phyloP scores from a whole-genome alignment of 2,888 invertebrate species.

The Eupeodes luniger region DNA sequence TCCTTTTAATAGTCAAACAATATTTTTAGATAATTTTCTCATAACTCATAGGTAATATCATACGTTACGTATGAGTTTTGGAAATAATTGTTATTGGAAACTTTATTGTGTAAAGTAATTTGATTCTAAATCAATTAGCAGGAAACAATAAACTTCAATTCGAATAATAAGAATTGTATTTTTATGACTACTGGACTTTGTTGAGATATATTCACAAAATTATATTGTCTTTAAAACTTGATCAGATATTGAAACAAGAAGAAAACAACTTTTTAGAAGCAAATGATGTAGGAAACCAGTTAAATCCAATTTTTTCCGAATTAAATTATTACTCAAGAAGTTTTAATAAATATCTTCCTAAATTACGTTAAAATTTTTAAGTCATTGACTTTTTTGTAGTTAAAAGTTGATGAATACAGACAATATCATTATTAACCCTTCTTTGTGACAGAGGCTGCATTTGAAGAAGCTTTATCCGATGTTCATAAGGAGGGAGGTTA shows the following conservation, averaged over 20 bases:
- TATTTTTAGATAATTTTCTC: too few species aligned
- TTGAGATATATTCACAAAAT: not conserved
- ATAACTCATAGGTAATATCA: too few species aligned
- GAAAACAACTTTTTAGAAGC: not conserved
- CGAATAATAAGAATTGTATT: not conserved
- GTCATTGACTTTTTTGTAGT: not conserved
- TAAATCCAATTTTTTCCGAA: not conserved
- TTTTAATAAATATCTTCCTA: not conserved
- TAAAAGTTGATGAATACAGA: too few species aligned
- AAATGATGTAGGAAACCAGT: not conserved
- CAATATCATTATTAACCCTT: too few species aligned
- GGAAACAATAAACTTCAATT: not conserved
- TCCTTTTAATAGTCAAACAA: too few species aligned
- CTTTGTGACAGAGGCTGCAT: too few species aligned
- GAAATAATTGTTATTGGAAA: too few species aligned
- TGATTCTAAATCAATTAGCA: not conserved
- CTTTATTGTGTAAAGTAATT: too few species aligned
- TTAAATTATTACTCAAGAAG: not conserved
- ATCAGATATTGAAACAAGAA: not conserved
- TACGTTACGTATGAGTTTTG: too few species aligned
- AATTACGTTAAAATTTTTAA: too few species aligned
- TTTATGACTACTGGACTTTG: not conserved
- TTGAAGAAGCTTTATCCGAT: too few species aligned
- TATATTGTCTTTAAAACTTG: not conserved
- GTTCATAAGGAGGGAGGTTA: too few species aligned